Percentiles rank a stretch among this genome's conserved stretches.
phyloP scores from a whole-genome alignment of 1,140 invertebrate genomes.

The Macrocentrus cingulum region DNA sequence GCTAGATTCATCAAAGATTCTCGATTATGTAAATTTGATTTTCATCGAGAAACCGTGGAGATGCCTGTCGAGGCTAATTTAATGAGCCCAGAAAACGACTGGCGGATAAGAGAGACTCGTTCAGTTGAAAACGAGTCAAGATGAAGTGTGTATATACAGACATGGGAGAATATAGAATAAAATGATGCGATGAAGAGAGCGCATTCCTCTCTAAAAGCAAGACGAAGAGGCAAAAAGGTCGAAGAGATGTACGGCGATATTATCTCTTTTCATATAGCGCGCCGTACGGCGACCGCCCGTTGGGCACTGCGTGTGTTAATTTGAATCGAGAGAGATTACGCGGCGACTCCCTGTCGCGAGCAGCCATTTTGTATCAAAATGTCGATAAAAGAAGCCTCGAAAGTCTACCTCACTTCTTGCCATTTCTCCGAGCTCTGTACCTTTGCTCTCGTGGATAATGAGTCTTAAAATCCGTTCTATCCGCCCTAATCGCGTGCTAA shows the following conservation, averaged over 20 bases:
- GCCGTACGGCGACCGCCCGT: conserved; percentile 34
- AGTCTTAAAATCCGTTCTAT: conserved; percentile 32
- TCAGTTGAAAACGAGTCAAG: background rate
- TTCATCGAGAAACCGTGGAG: background rate
- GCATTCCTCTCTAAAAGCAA: conserved; percentile 29
- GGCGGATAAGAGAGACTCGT: background rate
- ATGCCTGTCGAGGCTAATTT: conserved; percentile 6
- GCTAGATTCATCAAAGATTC: conserved; percentile 3
- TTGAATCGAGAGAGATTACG: conserved; percentile 61
- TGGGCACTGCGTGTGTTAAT: conserved; percentile 59
- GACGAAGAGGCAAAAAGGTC: conserved; percentile 7
- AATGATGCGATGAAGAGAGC: conserved; percentile 14
- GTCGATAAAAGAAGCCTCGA: conserved; percentile 56
- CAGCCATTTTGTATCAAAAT: conserved; percentile 61
- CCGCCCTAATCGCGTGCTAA: too few species aligned
- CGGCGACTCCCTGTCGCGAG: conserved; percentile 54
- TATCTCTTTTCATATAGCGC: conserved; percentile 38
- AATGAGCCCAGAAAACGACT: conserved; percentile 4
- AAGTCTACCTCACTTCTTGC: conserved; percentile 32
- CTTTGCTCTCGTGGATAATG: conserved; percentile 14
- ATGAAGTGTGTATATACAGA: conserved; percentile 15
- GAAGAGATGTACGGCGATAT: conserved; percentile 35
- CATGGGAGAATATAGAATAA: conserved; percentile 16
- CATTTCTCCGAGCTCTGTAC: conserved; percentile 14
- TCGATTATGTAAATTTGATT: conserved; percentile 15